A percentile compares a stretch with the other conserved stretches of the same genome.
Conservation (phyloP, 2,797 vertebrate species). For the Chaenodraco wilsoni region DNA sequence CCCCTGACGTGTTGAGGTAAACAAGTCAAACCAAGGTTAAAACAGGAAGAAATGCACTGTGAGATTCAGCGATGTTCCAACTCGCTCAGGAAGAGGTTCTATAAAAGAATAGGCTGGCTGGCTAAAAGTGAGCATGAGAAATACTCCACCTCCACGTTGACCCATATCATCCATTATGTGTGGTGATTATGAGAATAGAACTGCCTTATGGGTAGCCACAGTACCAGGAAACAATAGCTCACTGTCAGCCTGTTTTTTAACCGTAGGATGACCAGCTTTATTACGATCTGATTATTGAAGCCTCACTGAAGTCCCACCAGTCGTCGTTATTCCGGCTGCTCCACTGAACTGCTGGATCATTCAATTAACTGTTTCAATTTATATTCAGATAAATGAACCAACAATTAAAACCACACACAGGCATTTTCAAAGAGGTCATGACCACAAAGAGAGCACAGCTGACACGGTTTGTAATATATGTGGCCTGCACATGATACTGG, state of each 20-base stretch:
- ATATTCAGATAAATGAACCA: conserved; percentile 75
- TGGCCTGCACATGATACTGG: conserved; percentile 56
- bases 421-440: conserved; percentile 57
- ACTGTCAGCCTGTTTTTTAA: conserved; percentile 80
- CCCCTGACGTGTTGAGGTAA: conserved; percentile 71
- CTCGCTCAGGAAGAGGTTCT: conserved; percentile 71
- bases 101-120: conserved; percentile 85
- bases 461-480: conserved; percentile 63
- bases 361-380: conserved; percentile 67
- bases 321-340: conserved; percentile 49
- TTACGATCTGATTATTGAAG: conserved; percentile 73
- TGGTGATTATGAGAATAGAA: conserved; percentile 86
- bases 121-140: conserved; percentile 88
- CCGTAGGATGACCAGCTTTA: conserved; percentile 73
- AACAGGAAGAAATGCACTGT: conserved; percentile 66
- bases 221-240: conserved; percentile 82
- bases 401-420: conserved; percentile 57
- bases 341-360: conserved; percentile 57
- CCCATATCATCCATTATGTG: conserved; percentile 89
- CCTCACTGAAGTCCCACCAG: conserved; percentile 51
- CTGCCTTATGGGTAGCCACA: conserved; percentile 82
- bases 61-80: conserved; percentile 73
- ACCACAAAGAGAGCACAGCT: conserved; percentile 61
- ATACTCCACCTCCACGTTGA: conserved; percentile 85
- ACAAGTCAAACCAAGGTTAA: conserved; percentile 84